phyloP scores from a whole-genome alignment of 1,140 invertebrate species.

The Cecropterus lyciades region DNA sequence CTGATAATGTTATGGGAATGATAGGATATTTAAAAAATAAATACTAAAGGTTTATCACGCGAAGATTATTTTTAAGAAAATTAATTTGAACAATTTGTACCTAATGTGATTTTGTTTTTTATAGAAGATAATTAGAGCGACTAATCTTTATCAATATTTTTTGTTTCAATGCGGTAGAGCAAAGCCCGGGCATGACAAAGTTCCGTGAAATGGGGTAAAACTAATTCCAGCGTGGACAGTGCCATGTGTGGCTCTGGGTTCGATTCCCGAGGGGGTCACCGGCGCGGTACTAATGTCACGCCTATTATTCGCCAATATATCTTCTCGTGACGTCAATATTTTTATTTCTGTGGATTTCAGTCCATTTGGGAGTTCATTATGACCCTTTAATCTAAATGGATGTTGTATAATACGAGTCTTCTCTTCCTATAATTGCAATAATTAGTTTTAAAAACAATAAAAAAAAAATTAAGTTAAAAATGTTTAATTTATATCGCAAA shows the following conservation, averaged over 20 bases:
- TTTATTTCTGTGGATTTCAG: constrained; percentile 67
- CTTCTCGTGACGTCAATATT: constrained; percentile 74
- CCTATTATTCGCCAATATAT: constrained; percentile 80
- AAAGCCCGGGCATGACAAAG: constrained; percentile 63
- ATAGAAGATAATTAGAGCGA: neutral
- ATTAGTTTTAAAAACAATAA: too few species aligned
- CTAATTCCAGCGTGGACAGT: constrained; percentile 60
- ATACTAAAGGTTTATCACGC: too few species aligned
- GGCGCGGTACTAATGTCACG: constrained; percentile 73
- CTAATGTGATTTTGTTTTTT: neutral
- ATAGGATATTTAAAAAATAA: neutral
- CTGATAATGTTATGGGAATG: too few species aligned
- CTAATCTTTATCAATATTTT: constrained; percentile 38
- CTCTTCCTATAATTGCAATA: neutral
- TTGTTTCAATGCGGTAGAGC: constrained; percentile 49
- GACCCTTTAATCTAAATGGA: constrained; percentile 12
- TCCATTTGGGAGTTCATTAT: constrained; percentile 64
- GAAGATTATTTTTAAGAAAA: too few species aligned
- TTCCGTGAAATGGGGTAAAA: constrained; percentile 81
- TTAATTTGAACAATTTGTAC: too few species aligned
- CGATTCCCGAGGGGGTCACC: constrained; percentile 70
- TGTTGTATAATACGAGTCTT: neutral
- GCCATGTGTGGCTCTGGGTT: constrained; percentile 73
- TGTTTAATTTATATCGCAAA: neutral
- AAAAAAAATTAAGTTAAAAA: neutral